Evolutionary conservation across 2,797 vertebrate species (phyloP).

Genomic region (Trachurus trachurus): DNA sequence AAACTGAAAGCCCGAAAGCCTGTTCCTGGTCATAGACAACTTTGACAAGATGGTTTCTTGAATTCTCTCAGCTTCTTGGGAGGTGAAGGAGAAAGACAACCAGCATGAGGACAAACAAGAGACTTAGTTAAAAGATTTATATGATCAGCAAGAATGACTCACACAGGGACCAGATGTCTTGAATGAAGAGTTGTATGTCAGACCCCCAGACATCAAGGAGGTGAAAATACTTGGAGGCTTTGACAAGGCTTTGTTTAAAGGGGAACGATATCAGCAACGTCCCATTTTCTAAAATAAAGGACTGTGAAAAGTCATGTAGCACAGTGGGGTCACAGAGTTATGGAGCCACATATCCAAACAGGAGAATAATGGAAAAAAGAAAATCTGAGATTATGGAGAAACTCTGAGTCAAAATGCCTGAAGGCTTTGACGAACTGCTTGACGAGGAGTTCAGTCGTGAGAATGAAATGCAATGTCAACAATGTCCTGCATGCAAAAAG

Average conservation of each 20-base stretch:
- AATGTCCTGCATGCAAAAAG: neutral
- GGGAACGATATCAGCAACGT: neutral
- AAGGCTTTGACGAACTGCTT: neutral
- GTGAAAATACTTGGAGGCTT: neutral
- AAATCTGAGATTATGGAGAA: too few relatives aligned
- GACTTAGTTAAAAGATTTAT: neutral
- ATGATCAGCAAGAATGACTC: neutral
- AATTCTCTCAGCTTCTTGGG: neutral
- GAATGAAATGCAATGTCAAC: neutral
- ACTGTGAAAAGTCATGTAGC: neutral
- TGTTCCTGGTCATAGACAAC: neutral
- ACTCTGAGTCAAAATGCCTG: neutral
- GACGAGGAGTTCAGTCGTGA: neutral
- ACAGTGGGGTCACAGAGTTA: neutral
- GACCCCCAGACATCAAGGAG: neutral
- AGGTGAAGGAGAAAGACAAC: neutral
- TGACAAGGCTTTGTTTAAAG: neutral
- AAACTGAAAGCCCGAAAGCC: neutral
- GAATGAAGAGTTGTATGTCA: neutral
- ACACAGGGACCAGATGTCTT: neutral
- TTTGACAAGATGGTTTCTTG: neutral
- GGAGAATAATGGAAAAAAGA: neutral
- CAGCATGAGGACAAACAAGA: neutral
- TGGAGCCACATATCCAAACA: neutral
- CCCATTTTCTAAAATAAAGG: neutral